A percentile compares a stretch with the other conserved stretches of the same genome.
phyloP scores from a whole-genome alignment of 2,797 vertebrate species.

The Syngnathus rostellatus region DNA sequence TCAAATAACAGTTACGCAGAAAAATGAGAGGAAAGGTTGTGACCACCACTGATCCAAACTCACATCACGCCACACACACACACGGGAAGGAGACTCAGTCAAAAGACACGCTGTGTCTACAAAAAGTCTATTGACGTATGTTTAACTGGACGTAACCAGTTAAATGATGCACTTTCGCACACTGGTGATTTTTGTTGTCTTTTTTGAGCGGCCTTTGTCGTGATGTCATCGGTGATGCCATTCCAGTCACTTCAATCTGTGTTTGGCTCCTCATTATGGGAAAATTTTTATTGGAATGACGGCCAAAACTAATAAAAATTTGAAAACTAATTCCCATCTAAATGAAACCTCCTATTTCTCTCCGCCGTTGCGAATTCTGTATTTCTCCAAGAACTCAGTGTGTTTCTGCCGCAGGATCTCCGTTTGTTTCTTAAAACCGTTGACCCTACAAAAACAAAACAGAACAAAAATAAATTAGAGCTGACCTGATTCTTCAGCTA shows the following conservation, averaged over 20 bases:
- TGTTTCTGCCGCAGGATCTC: slow-evolving; percentile 74
- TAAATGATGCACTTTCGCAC: not conserved
- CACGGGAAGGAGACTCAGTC: not conserved
- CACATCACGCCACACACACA: not conserved
- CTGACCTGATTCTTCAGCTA: too few relatives aligned
- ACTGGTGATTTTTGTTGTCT: not conserved
- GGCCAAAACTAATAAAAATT: not conserved
- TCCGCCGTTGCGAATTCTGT: slow-evolving; percentile 24
- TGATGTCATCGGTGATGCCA: not conserved
- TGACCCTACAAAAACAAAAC: slow-evolving; percentile 49
- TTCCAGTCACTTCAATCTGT: not conserved
- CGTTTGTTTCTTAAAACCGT: slow-evolving; percentile 72
- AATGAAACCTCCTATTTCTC: slow-evolving; percentile 48
- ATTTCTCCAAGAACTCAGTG: slow-evolving; percentile 63
- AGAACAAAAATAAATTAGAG: not conserved
- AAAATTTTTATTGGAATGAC: not conserved
- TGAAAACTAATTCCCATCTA: not conserved
- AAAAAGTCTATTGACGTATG: not conserved
- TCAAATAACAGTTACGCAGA: too few relatives aligned
- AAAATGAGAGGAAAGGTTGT: not conserved
- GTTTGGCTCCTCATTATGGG: not conserved
- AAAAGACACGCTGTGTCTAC: not conserved
- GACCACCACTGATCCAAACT: not conserved
- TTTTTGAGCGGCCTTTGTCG: not conserved
- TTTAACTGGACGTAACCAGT: not conserved